Evolutionary conservation across 2,888 invertebrate genomes (phyloP).

Genomic region (Tachystola acroxantha): DNA sequence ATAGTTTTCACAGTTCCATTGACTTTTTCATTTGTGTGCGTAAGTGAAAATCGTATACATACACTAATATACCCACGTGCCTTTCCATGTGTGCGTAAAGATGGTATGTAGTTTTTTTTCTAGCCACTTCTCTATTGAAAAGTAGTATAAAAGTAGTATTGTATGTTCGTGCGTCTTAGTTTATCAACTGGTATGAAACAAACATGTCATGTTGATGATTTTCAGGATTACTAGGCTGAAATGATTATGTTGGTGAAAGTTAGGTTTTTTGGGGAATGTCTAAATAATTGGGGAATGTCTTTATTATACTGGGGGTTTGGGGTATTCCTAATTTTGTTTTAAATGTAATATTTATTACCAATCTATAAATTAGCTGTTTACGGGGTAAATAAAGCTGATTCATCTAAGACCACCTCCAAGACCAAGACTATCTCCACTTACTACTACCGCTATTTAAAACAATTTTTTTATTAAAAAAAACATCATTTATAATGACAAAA

Average conservation of each 20-base stretch:
- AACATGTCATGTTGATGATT: conserved; percentile 33
- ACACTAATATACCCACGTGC: conserved; percentile 39
- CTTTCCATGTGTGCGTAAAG: conserved; percentile 44
- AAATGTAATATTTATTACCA: no score
- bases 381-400: no score
- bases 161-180: conserved; percentile 44
- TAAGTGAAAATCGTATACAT: conserved; percentile 64
- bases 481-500: no score
- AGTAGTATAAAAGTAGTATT: conserved; percentile 61
- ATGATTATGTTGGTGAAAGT: conserved; percentile 12
- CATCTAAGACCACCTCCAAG: no score
- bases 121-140: conserved; percentile 48
- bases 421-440: no score
- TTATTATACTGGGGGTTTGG: no score
- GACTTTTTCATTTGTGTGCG: conserved; percentile 30
- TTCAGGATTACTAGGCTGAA: conserved; percentile 20
- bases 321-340: no score
- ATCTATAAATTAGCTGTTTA: no score
- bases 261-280: no score
- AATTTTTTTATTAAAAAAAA: no score
- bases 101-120: conserved; percentile 52
- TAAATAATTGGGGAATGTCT: no score
- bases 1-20: conserved; percentile 26
- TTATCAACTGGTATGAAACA: conserved; percentile 36
- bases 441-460: no score